Conservation (phyloP, 2,113 vertebrate genomes). For the Bubo scandiacus region DNA sequence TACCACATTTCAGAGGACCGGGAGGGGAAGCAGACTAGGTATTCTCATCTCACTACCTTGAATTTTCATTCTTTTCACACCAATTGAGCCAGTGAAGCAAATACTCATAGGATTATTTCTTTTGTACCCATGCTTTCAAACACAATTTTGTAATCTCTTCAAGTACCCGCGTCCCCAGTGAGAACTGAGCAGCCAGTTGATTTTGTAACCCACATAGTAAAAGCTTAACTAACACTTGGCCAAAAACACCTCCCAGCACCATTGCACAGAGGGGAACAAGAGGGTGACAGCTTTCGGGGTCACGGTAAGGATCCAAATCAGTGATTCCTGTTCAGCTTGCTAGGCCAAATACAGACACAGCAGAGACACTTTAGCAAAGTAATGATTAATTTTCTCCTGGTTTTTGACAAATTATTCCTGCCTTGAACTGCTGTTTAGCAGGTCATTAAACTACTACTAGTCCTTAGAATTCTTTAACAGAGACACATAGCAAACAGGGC, state of each 20-base stretch:
- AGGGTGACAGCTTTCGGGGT: not conserved
- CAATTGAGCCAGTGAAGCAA: constrained; percentile 62
- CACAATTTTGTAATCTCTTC: constrained; percentile 60
- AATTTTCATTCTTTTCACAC: constrained; percentile 66
- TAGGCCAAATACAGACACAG: not conserved
- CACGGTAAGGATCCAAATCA: not conserved
- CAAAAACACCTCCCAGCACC: not conserved
- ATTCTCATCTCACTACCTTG: constrained; percentile 44
- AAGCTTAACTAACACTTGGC: constrained; percentile 54
- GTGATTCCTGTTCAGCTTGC: not conserved
- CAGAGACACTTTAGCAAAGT: constrained; percentile 10
- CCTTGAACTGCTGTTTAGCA: constrained; percentile 60
- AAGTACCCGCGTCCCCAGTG: constrained; percentile 48
- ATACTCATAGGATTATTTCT: constrained; percentile 62
- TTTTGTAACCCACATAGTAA: constrained; percentile 50
- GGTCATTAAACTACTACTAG: constrained; percentile 2
- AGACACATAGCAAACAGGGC: not conserved
- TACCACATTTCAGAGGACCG: not conserved
- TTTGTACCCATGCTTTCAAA: constrained; percentile 63
- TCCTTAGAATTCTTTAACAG: not conserved
- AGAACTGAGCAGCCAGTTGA: constrained; percentile 48
- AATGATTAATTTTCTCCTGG: constrained; percentile 64
- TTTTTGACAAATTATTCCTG: constrained; percentile 45
- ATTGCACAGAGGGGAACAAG: not conserved
- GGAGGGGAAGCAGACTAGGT: not conserved